Percentiles rank a stretch among this genome's conserved stretches.
Conservation (phyloP, 2,888 invertebrate species). For the Holacanthella duospinosa region DNA sequence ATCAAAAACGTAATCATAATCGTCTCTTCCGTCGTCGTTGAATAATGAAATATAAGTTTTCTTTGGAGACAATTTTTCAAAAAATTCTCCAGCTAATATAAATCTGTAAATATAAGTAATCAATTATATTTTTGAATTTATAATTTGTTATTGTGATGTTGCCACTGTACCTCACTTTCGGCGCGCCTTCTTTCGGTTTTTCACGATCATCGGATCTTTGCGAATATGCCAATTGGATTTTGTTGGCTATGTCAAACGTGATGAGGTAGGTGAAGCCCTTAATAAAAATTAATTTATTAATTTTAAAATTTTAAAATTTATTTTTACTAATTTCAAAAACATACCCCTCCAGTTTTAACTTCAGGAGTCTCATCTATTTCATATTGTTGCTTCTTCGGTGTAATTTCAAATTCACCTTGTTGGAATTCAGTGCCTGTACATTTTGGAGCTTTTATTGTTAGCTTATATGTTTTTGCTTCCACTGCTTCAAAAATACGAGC, state of each 20-base stretch:
- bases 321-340: neutral
- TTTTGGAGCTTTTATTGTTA: neutral
- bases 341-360: neutral
- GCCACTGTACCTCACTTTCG: slow-evolving; percentile 49
- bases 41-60: too few relatives aligned
- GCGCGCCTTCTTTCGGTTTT: slow-evolving; percentile 53
- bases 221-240: neutral
- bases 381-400: neutral
- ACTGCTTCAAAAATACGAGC: neutral
- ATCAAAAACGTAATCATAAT: too few relatives aligned
- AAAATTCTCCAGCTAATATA: neutral
- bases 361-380: neutral
- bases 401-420: neutral
- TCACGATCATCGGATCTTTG: slow-evolving; percentile 46
- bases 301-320: neutral
- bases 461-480: neutral
- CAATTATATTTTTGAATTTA: too few relatives aligned
- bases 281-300: neutral
- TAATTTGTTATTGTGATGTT: too few relatives aligned
- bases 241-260: neutral
- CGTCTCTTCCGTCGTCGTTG: too few relatives aligned
- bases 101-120: too few relatives aligned
- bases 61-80: too few relatives aligned
- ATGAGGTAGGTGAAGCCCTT: neutral
- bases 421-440: neutral